Evolutionary conservation across 2,888 invertebrate species (phyloP).

Genomic region (Hirtodrosophila duncani): DNA sequence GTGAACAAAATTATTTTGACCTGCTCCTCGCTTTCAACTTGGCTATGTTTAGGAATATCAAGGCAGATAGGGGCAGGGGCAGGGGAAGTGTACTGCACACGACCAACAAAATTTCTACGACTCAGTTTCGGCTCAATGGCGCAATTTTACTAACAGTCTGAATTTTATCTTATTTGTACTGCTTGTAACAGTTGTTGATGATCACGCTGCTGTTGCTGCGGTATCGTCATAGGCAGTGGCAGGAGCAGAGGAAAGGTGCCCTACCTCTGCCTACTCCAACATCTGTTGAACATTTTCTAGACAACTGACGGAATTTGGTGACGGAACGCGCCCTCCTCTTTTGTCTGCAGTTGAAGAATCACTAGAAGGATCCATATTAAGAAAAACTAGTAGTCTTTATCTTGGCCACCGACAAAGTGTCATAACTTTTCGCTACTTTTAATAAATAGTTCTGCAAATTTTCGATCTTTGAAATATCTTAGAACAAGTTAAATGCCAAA

Average conservation of each 20-base stretch:
- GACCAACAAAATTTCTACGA: constrained; percentile 27
- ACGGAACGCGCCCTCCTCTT: constrained; percentile 28
- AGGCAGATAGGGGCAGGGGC: too few relatives aligned
- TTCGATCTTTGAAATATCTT: too few relatives aligned
- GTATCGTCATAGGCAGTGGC: constrained; percentile 35
- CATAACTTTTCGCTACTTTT: too few relatives aligned
- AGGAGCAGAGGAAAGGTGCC: constrained; percentile 13
- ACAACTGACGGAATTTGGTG: constrained; percentile 44
- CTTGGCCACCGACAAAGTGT: too few relatives aligned
- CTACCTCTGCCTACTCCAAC: constrained; percentile 64
- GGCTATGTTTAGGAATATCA: constrained; percentile 9
- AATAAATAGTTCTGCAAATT: too few relatives aligned
- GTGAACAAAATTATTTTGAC: constrained; percentile 63
- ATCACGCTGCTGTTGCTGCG: constrained; percentile 29
- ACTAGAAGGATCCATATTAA: neutral
- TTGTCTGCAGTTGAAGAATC: constrained; percentile 16
- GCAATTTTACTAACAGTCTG: constrained; percentile 58
- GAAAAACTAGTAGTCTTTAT: too few relatives aligned
- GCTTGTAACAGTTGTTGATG: constrained; percentile 64
- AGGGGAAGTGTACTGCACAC: constrained; percentile 11
- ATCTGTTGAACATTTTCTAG: constrained; percentile 53
- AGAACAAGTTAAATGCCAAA: too few relatives aligned
- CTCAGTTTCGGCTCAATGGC: constrained; percentile 44
- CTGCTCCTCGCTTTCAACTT: constrained; percentile 53
- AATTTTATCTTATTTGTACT: constrained; percentile 67